Evolutionary conservation across 2,888 invertebrate genomes (phyloP), one percentile per base, ranked within the genome.

Genomic region (Unio delphinus): DNA sequence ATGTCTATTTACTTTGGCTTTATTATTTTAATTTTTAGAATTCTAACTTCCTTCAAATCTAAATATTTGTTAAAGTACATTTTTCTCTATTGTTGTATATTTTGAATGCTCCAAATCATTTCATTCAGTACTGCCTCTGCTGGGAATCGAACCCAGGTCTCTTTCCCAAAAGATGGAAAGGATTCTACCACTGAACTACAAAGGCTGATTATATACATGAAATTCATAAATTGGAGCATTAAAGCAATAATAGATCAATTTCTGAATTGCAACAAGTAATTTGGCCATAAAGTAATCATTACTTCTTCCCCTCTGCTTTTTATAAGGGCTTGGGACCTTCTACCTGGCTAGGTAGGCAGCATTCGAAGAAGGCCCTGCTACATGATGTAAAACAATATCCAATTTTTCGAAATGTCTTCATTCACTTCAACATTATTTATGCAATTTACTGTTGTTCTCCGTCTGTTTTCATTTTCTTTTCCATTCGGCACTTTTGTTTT

Each of bases 241-340:
- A 23, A 11, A 23, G 15, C 61, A 60, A 17, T 11, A 60, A 17
- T 11, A 60, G 61, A 23, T 23, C 23, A 23, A 23, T 23, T 23
- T 23, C 23, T 23, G 23, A 23, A 23, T 23, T 23, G 23, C 23
- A 23, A 23, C 23, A 23, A 23, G 23, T 23, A 23, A 23, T 23
- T 23, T 23, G 23, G 23, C 23, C 23, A 23, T 23, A 23, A 23
- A 23, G 23, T 23, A 23, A 20, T 17, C 23, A 23, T 23, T 23
- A 56, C 62, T 63, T 64, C 66, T 70, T 70, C 59, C 70, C 70
- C 11, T 70, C 67, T 62, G 63, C 70, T 67, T 70, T 70, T 70
- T 70, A 59, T 60, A 66, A 70, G 70, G 67, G 64, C 70, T 67
- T 67, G 15, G 63, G 67, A 66, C 66, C 70, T 70, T 66, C 60